phyloP scores from a whole-genome alignment of 2,113 vertebrate species.

The Pitta sordida region DNA sequence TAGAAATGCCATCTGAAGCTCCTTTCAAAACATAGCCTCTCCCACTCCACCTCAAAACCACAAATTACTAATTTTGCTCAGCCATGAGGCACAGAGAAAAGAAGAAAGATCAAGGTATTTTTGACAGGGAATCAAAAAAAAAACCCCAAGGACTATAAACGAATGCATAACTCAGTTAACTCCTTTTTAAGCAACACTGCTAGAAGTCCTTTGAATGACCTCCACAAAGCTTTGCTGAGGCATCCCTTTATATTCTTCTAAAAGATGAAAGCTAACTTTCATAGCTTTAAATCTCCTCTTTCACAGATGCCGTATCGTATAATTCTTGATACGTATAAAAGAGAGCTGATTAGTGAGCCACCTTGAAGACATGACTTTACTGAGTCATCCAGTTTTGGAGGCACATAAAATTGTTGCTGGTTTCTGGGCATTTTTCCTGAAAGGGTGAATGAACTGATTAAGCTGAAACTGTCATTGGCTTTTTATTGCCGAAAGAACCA shows the following conservation, averaged over 20 bases:
- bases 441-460: constrained; percentile 10
- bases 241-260: not conserved
- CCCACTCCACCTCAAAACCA: not conserved
- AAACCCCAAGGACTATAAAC: not conserved
- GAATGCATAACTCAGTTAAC: not conserved
- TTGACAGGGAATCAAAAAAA: not conserved
- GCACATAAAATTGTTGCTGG: not conserved
- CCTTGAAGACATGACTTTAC: constrained; percentile 9
- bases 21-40: not conserved
- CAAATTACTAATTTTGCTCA: not conserved
- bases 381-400: not conserved
- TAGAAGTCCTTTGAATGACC: not conserved
- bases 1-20: not conserved
- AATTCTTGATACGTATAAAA: not conserved
- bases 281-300: constrained; percentile 12
- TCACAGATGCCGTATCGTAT: constrained; percentile 8
- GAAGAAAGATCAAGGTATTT: not conserved
- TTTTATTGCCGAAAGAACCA: not conserved
- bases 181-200: not conserved
- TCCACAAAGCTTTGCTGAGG: not conserved
- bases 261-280: constrained; percentile 4
- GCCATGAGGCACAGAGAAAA: not conserved
- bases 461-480: not conserved
- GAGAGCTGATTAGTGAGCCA: not conserved
- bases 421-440: not conserved